A percentile compares a stretch with the other conserved stretches of the same genome.
These are phyloP conservation scores for Acanthiza pusilla DNA, from an alignment of 2,797 vertebrate species.

Conservation along the genomic window DNA sequence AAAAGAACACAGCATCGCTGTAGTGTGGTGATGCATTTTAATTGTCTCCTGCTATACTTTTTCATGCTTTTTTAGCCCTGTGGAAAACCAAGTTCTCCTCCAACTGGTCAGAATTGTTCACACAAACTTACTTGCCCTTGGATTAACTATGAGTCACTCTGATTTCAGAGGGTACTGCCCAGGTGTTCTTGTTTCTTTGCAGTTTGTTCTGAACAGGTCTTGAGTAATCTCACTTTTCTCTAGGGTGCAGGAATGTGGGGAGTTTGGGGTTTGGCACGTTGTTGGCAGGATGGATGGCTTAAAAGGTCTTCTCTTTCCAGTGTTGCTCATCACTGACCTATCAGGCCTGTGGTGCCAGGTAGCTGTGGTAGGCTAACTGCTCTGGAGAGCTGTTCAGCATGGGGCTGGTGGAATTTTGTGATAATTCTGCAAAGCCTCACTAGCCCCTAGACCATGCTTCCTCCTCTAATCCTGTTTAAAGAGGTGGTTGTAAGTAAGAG, in stretches of 20 bases:
- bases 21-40: conserved; percentile 43
- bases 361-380: not conserved
- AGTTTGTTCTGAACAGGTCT: not conserved
- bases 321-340: not conserved
- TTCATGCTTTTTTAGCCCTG: not conserved
- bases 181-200: not conserved
- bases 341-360: not conserved
- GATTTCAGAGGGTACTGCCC: not conserved
- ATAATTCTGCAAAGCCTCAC: not conserved
- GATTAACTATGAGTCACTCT: not conserved
- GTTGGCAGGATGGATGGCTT: not conserved
- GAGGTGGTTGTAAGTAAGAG: not conserved
- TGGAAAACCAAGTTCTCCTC: conserved; percentile 16
- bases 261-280: not conserved
- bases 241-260: not conserved
- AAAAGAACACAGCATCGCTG: not conserved
- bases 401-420: not conserved
- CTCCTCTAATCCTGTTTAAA: not conserved
- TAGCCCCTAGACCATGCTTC: not conserved
- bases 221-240: not conserved
- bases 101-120: not conserved
- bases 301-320: not conserved
- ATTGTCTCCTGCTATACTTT: conserved; percentile 3
- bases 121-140: not conserved
- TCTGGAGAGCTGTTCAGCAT: not conserved